Evolutionary conservation across 64 coral and sea anemone species (phyloP).

Genomic region (Orbicella faveolata): DNA sequence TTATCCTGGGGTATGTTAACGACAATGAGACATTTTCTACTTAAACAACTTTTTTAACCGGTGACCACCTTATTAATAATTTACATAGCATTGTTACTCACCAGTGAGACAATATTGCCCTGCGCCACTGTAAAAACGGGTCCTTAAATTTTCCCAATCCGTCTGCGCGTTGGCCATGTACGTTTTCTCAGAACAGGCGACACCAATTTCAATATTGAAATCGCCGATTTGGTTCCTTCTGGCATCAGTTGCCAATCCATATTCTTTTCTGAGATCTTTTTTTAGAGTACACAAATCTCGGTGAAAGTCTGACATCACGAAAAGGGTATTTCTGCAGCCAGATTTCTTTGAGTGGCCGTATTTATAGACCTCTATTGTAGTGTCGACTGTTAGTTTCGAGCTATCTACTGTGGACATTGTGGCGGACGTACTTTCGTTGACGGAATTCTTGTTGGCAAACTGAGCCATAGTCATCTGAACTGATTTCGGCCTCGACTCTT

Average conservation of each 20-base stretch:
- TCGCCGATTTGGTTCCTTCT: slow-evolving; percentile 25
- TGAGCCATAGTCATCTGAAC: not conserved
- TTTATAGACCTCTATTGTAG: not conserved
- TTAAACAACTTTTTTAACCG: slow-evolving; percentile 2
- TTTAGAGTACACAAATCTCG: not conserved
- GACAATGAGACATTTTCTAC: not conserved
- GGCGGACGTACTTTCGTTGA: not conserved
- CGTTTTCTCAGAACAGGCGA: not conserved
- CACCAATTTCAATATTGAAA: slow-evolving; percentile 43
- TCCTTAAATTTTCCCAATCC: slow-evolving; percentile 21
- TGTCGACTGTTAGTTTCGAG: not conserved
- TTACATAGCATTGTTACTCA: slow-evolving; percentile 6
- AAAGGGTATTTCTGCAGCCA: slow-evolving; percentile 29
- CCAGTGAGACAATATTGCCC: slow-evolving; percentile 19
- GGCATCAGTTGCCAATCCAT: slow-evolving; percentile 27
- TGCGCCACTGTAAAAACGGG: slow-evolving; percentile 24
- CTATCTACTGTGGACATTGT: not conserved
- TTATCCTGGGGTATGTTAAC: not conserved
- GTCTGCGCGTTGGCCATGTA: slow-evolving; percentile 21
- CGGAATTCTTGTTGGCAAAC: not conserved
- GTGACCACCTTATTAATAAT: not conserved
- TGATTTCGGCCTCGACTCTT: not conserved
- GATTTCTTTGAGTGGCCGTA: slow-evolving; percentile 29
- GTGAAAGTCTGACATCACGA: not conserved
- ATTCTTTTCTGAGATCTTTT: slow-evolving; percentile 22